These are phyloP conservation scores for Argentina silus DNA, from an alignment of 2,797 vertebrate genomes.

Conservation along the genomic window DNA sequence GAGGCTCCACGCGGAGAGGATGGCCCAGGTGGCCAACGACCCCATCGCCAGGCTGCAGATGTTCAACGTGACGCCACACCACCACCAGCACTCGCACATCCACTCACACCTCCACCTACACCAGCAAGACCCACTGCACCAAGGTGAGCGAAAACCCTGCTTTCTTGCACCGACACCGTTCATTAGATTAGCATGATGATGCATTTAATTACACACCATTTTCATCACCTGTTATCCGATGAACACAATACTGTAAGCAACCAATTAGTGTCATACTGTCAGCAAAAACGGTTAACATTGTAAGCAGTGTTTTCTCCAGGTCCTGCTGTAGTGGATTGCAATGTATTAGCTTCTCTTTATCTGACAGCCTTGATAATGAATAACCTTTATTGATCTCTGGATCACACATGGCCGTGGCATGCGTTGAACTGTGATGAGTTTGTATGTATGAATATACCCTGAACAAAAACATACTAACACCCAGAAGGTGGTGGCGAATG, in stretches of 20 bases:
- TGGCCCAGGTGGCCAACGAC: slow-evolving; percentile 96
- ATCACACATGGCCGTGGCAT: slow-evolving; percentile 40
- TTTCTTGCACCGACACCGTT: not conserved
- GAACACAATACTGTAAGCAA: not conserved
- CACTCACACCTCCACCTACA: slow-evolving; percentile 99
- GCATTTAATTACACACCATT: not conserved
- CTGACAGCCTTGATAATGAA: slow-evolving; percentile 32
- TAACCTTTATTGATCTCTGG: slow-evolving; percentile 26
- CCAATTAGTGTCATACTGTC: not conserved
- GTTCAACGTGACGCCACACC: slow-evolving; percentile 99
- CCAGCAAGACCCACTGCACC: slow-evolving; percentile 97
- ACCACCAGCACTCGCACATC: slow-evolving; percentile 99
- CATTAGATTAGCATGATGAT: no score
- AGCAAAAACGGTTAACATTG: not conserved
- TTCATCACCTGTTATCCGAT: not conserved
- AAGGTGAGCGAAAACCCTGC: slow-evolving; percentile 84
- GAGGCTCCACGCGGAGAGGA: slow-evolving; percentile 94
- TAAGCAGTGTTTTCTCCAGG: not conserved
- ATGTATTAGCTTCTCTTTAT: slow-evolving; percentile 7
- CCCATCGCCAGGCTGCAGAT: slow-evolving; percentile 97
- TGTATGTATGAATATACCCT: slow-evolving; percentile 60
- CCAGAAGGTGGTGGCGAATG: slow-evolving; percentile 83
- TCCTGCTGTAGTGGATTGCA: not conserved
- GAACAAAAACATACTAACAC: slow-evolving; percentile 72
- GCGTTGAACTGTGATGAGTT: slow-evolving; percentile 30